Evolutionary conservation across 37 sponge, comb jelly and placozoan species (phyloP).

Genomic region (Ephydatia muelleri): DNA sequence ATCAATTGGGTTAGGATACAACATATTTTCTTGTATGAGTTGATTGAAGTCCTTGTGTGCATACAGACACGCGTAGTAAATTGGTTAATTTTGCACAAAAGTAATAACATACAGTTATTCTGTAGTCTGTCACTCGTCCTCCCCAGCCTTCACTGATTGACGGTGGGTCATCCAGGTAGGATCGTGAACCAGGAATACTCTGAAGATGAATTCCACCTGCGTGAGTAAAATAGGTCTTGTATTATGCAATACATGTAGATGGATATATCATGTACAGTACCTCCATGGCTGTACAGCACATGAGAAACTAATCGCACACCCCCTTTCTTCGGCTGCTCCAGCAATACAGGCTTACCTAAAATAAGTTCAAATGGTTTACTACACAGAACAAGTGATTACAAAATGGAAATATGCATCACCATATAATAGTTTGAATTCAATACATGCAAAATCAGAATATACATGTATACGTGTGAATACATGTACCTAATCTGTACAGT

Average conservation of each 20-base stretch:
- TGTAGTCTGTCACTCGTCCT: conserved; percentile 89
- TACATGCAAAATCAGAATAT: background rate
- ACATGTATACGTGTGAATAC: background rate
- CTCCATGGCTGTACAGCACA: conserved; percentile 62
- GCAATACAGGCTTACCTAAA: conserved; percentile 71
- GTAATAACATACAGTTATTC: conserved; percentile 62
- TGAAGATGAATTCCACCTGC: conserved; percentile 81
- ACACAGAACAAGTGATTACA: background rate
- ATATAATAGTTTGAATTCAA: too few relatives aligned
- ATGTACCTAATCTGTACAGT: background rate
- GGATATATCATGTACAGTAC: background rate
- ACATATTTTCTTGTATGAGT: conserved; percentile 52
- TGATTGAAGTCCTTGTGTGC: conserved; percentile 77
- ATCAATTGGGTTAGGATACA: conserved; percentile 55
- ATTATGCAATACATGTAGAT: background rate
- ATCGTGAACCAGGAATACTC: conserved; percentile 55
- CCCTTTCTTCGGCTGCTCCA: conserved; percentile 81
- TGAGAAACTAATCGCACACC: conserved; percentile 62
- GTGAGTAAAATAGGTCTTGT: background rate
- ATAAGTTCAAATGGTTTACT: too few relatives aligned
- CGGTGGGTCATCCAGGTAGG: conserved; percentile 85
- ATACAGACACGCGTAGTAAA: too few relatives aligned
- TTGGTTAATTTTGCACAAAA: too few relatives aligned
- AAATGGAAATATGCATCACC: too few relatives aligned
- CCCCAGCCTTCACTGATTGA: conserved; percentile 88